These are phyloP conservation scores for Philopedon plagiatum DNA, from an alignment of 2,888 invertebrate species.

Conservation along the genomic window DNA sequence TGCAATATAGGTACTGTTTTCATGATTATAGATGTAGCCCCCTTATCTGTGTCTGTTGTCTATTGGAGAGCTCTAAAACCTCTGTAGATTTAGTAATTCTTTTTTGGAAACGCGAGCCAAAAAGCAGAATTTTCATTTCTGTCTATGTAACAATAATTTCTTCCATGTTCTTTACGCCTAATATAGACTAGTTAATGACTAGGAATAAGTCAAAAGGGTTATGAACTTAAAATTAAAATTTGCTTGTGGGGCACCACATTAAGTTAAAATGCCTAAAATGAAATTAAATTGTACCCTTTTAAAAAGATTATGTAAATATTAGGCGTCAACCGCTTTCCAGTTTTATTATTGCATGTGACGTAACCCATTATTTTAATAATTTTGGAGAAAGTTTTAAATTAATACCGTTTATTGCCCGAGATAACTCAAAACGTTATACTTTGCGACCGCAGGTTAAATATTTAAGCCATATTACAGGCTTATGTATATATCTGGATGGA, in stretches of 20 bases:
- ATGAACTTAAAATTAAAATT: background rate
- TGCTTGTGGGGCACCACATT: background rate
- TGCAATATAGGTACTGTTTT: too few relatives aligned
- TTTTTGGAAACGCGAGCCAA: too few relatives aligned
- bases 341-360: background rate
- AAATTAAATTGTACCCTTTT: background rate
- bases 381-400: background rate
- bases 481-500: constrained; percentile 4
- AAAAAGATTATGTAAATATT: background rate
- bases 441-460: background rate
- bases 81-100: too few relatives aligned
- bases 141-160: too few relatives aligned
- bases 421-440: background rate
- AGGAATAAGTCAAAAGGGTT: too few relatives aligned
- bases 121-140: too few relatives aligned
- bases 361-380: background rate
- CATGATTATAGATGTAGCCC: too few relatives aligned
- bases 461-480: background rate
- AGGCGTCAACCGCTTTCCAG: background rate
- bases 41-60: too few relatives aligned
- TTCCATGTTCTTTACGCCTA: too few relatives aligned
- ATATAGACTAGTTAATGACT: too few relatives aligned
- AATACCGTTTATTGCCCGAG: background rate
- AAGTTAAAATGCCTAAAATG: too few relatives aligned
- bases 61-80: too few relatives aligned